Evolutionary conservation across 2,113 vertebrate species (phyloP).

Genomic region (Colistium nudipinnis): DNA sequence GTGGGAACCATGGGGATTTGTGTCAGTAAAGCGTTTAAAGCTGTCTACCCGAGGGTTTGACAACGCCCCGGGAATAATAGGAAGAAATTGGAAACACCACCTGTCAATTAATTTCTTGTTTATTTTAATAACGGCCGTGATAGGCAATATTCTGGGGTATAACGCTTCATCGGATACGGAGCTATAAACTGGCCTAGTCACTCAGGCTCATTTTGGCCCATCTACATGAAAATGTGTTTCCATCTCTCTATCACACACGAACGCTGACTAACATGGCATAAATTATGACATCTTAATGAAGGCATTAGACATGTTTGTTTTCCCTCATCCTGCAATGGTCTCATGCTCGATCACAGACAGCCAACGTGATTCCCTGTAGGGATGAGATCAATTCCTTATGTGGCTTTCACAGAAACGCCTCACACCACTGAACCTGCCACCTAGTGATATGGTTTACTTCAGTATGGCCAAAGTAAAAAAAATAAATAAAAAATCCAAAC

Average conservation of each 20-base stretch:
- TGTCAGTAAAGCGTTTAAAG: constrained; percentile 54
- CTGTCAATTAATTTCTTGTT: constrained; percentile 78
- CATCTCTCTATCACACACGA: constrained; percentile 13
- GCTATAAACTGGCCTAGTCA: constrained; percentile 44
- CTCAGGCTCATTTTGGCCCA: constrained; percentile 18
- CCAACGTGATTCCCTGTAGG: not conserved
- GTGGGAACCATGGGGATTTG: constrained; percentile 45
- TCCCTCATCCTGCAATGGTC: constrained; percentile 22
- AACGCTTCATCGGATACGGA: constrained; percentile 54
- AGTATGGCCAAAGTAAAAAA: constrained; percentile 13
- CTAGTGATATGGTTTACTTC: constrained; percentile 14
- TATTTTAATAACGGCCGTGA: constrained; percentile 71
- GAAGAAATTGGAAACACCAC: constrained; percentile 63
- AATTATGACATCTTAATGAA: constrained; percentile 17
- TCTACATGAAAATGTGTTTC: constrained; percentile 5
- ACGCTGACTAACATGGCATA: constrained; percentile 9
- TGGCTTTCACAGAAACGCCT: constrained; percentile 30
- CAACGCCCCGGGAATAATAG: constrained; percentile 58
- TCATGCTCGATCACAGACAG: constrained; percentile 23
- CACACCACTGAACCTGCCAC: constrained; percentile 25
- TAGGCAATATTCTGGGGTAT: constrained; percentile 60
- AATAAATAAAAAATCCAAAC: constrained; percentile 23
- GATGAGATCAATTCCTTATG: not conserved
- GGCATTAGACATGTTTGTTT: constrained; percentile 9
- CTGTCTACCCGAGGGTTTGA: constrained; percentile 48